These are phyloP conservation scores for Cryptophagus acutangulus DNA, from an alignment of 2,888 invertebrate genomes.

Conservation along the genomic window DNA sequence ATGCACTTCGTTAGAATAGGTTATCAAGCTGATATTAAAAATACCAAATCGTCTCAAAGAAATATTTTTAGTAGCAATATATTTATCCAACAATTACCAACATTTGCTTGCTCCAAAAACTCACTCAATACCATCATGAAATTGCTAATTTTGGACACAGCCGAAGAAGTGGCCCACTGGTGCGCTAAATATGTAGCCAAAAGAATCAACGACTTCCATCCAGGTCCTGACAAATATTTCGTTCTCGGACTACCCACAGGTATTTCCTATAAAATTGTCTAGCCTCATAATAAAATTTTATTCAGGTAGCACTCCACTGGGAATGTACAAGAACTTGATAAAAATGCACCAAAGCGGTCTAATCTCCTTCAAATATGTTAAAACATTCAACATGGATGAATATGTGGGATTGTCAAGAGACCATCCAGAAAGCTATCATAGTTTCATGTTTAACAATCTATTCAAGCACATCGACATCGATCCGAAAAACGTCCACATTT, in stretches of 20 bases:
- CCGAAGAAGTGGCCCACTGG: slow-evolving; percentile 78
- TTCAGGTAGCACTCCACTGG: slow-evolving; percentile 72
- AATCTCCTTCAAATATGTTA: slow-evolving; percentile 88
- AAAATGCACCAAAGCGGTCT: slow-evolving; percentile 77
- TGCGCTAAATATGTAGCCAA: slow-evolving; percentile 86
- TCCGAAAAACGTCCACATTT: slow-evolving; percentile 79
- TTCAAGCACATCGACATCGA: slow-evolving; percentile 94
- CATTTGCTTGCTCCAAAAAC: too few relatives aligned
- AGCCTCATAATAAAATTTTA: slow-evolving; percentile 3
- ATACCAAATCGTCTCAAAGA: too few relatives aligned
- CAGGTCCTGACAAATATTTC: slow-evolving; percentile 74
- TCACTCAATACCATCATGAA: slow-evolving; percentile 74
- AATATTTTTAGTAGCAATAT: too few relatives aligned
- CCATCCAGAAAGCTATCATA: slow-evolving; percentile 92
- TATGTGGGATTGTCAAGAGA: slow-evolving; percentile 86
- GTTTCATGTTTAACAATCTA: slow-evolving; percentile 93
- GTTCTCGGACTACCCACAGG: slow-evolving; percentile 75
- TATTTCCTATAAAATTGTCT: not conserved
- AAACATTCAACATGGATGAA: slow-evolving; percentile 98
- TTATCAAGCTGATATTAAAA: too few relatives aligned
- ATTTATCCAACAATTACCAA: too few relatives aligned
- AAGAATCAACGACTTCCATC: slow-evolving; percentile 78
- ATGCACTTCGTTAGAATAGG: too few relatives aligned
- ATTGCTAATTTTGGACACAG: slow-evolving; percentile 77
- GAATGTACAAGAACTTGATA: slow-evolving; percentile 85